These are phyloP conservation scores for Orchestes rusci DNA, from an alignment of 2,888 invertebrate genomes.

Conservation along the genomic window DNA sequence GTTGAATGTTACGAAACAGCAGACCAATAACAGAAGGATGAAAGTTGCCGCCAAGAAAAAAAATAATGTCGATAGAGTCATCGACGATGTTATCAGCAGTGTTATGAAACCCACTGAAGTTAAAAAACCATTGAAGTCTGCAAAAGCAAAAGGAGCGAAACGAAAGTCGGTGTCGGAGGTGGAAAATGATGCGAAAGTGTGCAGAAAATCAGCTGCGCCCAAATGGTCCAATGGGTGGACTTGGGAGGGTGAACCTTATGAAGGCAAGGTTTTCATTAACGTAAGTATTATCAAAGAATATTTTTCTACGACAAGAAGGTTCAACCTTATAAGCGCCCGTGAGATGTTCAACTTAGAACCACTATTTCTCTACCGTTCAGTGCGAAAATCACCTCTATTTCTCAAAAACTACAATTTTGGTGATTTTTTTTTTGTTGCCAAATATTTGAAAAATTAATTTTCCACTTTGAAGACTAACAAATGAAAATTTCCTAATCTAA, in stretches of 20 bases:
- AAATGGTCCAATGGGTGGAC: conserved; percentile 90
- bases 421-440: conserved; percentile 12
- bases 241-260: conserved; percentile 79
- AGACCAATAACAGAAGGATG: conserved; percentile 27
- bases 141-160: conserved; percentile 28
- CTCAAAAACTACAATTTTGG: too few relatives aligned
- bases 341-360: too few relatives aligned
- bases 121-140: conserved; percentile 27
- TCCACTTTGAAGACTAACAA: not conserved
- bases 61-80: conserved; percentile 51
- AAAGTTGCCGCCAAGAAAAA: conserved; percentile 7
- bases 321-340: too few relatives aligned
- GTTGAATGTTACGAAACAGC: conserved; percentile 30
- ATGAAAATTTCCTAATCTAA: too few relatives aligned
- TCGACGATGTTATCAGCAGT: conserved; percentile 41
- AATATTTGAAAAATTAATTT: not conserved
- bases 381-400: too few relatives aligned
- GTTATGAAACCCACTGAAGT: not conserved
- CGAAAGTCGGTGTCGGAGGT: conserved; percentile 16
- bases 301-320: too few relatives aligned
- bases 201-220: conserved; percentile 43
- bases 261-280: conserved; percentile 79
- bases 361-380: too few relatives aligned
- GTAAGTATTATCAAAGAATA: conserved; percentile 50
- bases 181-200: conserved; percentile 32